phyloP scores from a whole-genome alignment of 2,888 invertebrate genomes.

The Drosophila austrosaltans region DNA sequence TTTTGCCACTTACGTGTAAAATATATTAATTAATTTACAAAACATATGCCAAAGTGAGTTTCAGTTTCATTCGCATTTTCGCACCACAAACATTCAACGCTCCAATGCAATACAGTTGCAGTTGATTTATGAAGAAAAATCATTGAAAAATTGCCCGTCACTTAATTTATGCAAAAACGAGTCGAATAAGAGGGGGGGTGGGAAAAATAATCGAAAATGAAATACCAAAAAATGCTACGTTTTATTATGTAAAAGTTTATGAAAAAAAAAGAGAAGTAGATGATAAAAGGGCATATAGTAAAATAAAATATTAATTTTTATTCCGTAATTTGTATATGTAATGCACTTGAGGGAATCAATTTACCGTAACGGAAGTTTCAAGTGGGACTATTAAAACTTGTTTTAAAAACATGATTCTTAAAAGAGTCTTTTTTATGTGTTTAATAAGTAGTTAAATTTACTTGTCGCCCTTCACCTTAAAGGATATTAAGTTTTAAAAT shows the following conservation, averaged over 20 bases:
- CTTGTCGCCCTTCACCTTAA: too few relatives aligned
- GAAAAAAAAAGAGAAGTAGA: neutral
- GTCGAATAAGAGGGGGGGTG: neutral
- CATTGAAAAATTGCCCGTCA: constrained; percentile 14
- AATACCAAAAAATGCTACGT: neutral
- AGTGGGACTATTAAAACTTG: too few relatives aligned
- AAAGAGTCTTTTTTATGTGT: too few relatives aligned
- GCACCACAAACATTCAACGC: constrained; percentile 11
- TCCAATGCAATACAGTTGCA: constrained; percentile 6
- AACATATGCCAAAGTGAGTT: constrained; percentile 57
- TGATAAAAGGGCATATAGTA: too few relatives aligned
- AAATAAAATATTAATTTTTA: too few relatives aligned
- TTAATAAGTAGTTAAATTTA: too few relatives aligned
- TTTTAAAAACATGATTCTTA: too few relatives aligned
- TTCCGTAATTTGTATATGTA: too few relatives aligned
- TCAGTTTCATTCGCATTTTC: constrained; percentile 36
- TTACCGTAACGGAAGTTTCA: too few relatives aligned
- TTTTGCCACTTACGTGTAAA: constrained; percentile 61
- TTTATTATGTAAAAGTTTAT: neutral
- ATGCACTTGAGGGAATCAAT: too few relatives aligned
- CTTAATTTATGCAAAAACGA: constrained; percentile 14
- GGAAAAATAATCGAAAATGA: neutral
- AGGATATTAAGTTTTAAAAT: too few relatives aligned
- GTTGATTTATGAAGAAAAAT: constrained; percentile 33
- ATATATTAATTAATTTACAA: constrained; percentile 69